phyloP scores from a whole-genome alignment of 2,797 vertebrate species.

The Xenopus petersii region DNA sequence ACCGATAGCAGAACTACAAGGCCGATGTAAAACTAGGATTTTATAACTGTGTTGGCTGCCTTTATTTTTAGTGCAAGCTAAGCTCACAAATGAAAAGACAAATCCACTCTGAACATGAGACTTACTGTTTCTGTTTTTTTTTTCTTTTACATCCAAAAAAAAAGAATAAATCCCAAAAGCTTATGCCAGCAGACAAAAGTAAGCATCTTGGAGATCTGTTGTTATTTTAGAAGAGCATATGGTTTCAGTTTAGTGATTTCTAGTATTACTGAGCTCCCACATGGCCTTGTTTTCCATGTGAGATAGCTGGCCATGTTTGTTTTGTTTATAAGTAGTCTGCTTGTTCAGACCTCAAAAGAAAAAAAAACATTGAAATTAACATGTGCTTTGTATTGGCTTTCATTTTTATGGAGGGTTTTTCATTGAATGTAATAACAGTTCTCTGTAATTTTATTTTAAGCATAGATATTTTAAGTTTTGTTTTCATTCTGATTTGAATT shows the following conservation, averaged over 20 bases:
- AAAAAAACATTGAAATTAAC: neutral
- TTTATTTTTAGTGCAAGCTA: neutral
- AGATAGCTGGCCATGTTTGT: slow-evolving; percentile 14
- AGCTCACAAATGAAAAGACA: slow-evolving; percentile 5
- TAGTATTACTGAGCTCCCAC: slow-evolving; percentile 31
- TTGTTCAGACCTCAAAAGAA: slow-evolving; percentile 12
- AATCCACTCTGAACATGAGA: neutral
- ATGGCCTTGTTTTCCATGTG: slow-evolving; percentile 36
- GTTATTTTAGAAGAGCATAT: slow-evolving; percentile 32
- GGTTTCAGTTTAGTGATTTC: slow-evolving; percentile 43
- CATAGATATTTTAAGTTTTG: too few species aligned
- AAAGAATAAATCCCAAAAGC: slow-evolving; percentile 8
- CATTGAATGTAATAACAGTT: too few species aligned
- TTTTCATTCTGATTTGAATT: too few species aligned
- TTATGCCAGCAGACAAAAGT: slow-evolving; percentile 23
- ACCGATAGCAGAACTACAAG: too few species aligned
- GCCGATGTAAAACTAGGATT: neutral
- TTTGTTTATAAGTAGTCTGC: slow-evolving; percentile 8
- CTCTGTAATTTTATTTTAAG: too few species aligned
- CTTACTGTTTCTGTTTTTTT: neutral
- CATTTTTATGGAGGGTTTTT: too few species aligned
- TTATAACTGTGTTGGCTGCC: neutral
- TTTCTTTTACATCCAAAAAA: slow-evolving; percentile 13
- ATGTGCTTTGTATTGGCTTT: too few species aligned
- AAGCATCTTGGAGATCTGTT: slow-evolving; percentile 37